A percentile compares a stretch with the other conserved stretches of the same genome.
phyloP scores from a whole-genome alignment of 2,888 invertebrate species.

The Syrista parreyssii region DNA sequence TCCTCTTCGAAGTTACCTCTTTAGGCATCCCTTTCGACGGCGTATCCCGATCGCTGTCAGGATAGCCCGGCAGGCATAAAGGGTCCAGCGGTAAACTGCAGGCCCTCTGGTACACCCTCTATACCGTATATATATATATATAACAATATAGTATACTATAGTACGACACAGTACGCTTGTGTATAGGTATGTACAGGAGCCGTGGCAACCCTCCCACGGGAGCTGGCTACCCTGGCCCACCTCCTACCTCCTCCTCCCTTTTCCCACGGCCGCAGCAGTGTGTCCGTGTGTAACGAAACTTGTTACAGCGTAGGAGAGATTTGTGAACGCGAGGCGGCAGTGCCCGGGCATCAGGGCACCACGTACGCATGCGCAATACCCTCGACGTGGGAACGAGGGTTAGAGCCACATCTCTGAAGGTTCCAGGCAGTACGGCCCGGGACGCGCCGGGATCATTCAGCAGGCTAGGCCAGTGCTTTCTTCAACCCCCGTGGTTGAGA shows the following conservation, averaged over 20 bases:
- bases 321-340: conserved; percentile 21
- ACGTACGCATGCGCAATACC: conserved; percentile 16
- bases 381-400: background rate
- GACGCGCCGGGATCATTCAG: conserved; percentile 12
- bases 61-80: background rate
- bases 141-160: background rate
- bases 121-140: background rate
- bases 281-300: conserved; percentile 19
- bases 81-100: background rate
- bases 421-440: conserved; percentile 12
- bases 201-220: background rate
- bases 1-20: background rate
- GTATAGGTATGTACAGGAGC: background rate
- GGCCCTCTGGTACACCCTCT: background rate
- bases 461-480: background rate
- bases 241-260: background rate
- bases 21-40: background rate
- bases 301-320: conserved; percentile 24
- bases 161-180: background rate
- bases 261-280: conserved; percentile 3
- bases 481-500: background rate
- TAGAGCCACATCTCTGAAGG: conserved; percentile 6
- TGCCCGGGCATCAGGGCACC: conserved; percentile 23
- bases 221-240: background rate
- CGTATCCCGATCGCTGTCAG: background rate